phyloP scores from a whole-genome alignment of 2,113 vertebrate species.

The Gorsachius goisagi region DNA sequence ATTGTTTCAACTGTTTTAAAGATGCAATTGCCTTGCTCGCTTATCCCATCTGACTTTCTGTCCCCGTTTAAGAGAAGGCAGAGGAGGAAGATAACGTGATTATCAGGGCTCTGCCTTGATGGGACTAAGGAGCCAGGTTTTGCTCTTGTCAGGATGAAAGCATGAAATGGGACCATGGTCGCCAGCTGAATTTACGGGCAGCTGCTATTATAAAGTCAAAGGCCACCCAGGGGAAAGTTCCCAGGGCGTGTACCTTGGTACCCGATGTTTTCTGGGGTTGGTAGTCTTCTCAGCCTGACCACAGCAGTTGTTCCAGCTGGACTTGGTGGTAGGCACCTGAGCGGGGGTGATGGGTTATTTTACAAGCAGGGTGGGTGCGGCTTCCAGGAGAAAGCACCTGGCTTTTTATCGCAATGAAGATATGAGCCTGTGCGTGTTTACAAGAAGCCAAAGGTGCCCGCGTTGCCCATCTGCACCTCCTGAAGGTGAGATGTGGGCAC shows the following conservation, averaged over 20 bases:
- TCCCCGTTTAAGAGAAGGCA: background rate
- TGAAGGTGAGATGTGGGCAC: fast-evolving
- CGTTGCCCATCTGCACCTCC: background rate
- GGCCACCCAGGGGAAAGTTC: background rate
- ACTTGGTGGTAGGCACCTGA: background rate
- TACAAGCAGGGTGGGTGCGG: background rate
- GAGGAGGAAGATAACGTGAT: background rate
- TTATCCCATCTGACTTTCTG: background rate
- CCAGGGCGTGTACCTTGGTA: fast-evolving
- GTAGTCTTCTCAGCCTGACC: too few relatives aligned
- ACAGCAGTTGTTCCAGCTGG: background rate
- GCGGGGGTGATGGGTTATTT: background rate
- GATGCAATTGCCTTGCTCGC: fast-evolving
- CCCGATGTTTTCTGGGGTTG: background rate
- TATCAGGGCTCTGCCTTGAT: background rate
- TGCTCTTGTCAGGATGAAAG: background rate
- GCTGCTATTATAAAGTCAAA: background rate
- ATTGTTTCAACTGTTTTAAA: background rate
- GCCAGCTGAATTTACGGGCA: background rate
- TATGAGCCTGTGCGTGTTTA: fast-evolving
- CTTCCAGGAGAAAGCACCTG: background rate
- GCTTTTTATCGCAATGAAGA: background rate
- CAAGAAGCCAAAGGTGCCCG: background rate
- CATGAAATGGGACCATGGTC: background rate
- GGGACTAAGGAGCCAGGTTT: background rate